These are phyloP conservation scores for Drosophila nigricruria DNA, from an alignment of 2,888 invertebrate genomes.

Conservation along the genomic window DNA sequence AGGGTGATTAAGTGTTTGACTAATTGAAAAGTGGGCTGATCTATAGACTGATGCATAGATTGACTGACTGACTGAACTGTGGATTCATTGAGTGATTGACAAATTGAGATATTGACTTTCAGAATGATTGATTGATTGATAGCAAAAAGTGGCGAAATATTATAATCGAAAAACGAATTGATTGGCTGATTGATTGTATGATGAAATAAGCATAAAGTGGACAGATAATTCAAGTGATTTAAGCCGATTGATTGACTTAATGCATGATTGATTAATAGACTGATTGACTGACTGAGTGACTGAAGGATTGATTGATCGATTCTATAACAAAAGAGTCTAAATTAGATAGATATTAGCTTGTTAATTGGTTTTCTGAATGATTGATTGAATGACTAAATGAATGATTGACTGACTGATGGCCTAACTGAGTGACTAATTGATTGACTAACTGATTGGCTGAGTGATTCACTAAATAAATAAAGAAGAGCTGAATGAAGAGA, in stretches of 20 bases:
- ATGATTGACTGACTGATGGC: not conserved
- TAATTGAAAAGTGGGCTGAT: not conserved
- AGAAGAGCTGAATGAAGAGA: not conserved
- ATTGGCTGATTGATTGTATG: no score
- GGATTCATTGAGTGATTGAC: not conserved
- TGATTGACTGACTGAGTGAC: not conserved
- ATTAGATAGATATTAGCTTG: no score
- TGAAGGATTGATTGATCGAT: no score
- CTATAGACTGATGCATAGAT: no score
- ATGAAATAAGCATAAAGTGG: no score
- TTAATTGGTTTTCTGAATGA: no score
- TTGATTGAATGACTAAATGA: not conserved
- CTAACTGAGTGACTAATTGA: not conserved
- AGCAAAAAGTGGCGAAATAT: no score
- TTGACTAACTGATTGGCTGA: not conserved
- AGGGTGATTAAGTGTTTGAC: not conserved
- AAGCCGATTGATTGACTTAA: not conserved
- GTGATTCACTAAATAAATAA: not conserved
- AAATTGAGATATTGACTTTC: no score
- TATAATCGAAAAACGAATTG: no score
- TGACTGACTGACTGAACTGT: not conserved
- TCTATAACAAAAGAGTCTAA: no score
- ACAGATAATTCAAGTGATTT: no score
- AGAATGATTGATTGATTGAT: not conserved
- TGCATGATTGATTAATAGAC: not conserved